Percentiles rank a stretch among this genome's conserved stretches.
These are phyloP conservation scores for Cynodonichthys magdalenae DNA, from an alignment of 2,797 vertebrate genomes.

Conservation along the genomic window DNA sequence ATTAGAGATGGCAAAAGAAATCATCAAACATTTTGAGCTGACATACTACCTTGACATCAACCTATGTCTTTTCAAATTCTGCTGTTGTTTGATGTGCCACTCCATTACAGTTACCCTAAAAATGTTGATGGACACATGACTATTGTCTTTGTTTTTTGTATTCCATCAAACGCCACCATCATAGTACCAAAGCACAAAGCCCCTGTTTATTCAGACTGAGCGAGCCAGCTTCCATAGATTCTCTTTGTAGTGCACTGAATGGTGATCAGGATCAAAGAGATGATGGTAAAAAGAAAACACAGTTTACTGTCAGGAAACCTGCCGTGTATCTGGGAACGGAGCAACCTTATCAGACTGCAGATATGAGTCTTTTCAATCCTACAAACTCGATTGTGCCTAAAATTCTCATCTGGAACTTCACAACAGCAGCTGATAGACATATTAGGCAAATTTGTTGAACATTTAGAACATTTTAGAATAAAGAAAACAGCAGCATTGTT, in stretches of 20 bases:
- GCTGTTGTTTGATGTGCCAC: not conserved
- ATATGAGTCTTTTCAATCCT: not conserved
- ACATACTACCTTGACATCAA: no score
- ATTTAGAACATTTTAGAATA: constrained; percentile 45
- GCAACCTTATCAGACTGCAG: constrained; percentile 22
- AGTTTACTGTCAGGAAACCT: constrained; percentile 24
- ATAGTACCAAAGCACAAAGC: constrained; percentile 14
- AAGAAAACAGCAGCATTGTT: constrained; percentile 1
- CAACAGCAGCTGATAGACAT: constrained; percentile 44
- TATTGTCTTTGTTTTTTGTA: not conserved
- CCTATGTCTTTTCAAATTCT: no score
- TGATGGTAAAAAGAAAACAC: constrained; percentile 16
- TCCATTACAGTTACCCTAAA: not conserved
- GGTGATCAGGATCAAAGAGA: constrained; percentile 41
- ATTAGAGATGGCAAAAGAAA: no score
- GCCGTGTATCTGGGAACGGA: constrained; percentile 14
- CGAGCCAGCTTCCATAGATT: constrained; percentile 17
- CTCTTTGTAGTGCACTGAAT: constrained; percentile 16
- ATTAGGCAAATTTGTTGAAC: constrained; percentile 49
- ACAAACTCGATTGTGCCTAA: constrained; percentile 31
- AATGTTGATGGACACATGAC: not conserved
- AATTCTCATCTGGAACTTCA: constrained; percentile 41
- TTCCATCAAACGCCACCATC: not conserved
- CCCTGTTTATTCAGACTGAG: constrained; percentile 33
- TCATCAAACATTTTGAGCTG: no score